Percentiles rank a stretch among this genome's conserved stretches.
Conservation (phyloP, 2,888 invertebrate species). For the Dendrolimus pini region DNA sequence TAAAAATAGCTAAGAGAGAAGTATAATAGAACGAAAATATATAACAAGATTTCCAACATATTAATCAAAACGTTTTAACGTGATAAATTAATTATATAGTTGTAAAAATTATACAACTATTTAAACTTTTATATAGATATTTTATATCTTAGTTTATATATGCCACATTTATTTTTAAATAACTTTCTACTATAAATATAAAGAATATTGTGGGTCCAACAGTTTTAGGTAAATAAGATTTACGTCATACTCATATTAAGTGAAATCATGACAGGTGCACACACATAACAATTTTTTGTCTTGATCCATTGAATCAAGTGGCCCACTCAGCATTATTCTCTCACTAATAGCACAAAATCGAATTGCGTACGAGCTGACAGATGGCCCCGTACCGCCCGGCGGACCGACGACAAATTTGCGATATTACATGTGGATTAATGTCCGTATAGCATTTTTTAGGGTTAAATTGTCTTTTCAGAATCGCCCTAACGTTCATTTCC, state of each 20-base stretch:
- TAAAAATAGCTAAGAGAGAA: too few species aligned
- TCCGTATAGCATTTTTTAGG: conserved; percentile 72
- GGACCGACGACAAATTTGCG: conserved; percentile 73
- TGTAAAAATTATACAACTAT: too few species aligned
- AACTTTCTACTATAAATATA: too few species aligned
- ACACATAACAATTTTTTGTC: conserved; percentile 21
- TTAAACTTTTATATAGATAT: too few species aligned
- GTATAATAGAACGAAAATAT: too few species aligned
- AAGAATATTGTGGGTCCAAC: too few species aligned
- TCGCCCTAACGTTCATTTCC: conserved; percentile 37
- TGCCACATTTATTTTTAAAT: too few species aligned
- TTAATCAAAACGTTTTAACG: too few species aligned
- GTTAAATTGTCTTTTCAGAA: conserved; percentile 73
- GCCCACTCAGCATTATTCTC: conserved; percentile 28
- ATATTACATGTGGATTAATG: conserved; percentile 77
- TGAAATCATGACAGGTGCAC: conserved; percentile 10
- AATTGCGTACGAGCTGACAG: conserved; percentile 60
- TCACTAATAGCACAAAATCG: conserved; percentile 63
- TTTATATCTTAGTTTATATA: too few species aligned
- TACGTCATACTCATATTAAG: not conserved
- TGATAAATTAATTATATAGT: too few species aligned
- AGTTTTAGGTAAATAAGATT: not conserved
- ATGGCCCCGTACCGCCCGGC: conserved; percentile 47
- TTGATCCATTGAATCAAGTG: conserved; percentile 41
- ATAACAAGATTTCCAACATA: too few species aligned